Evolutionary conservation across 2,113 vertebrate species (phyloP).

Genomic region (Phrynosoma blainvillii): DNA sequence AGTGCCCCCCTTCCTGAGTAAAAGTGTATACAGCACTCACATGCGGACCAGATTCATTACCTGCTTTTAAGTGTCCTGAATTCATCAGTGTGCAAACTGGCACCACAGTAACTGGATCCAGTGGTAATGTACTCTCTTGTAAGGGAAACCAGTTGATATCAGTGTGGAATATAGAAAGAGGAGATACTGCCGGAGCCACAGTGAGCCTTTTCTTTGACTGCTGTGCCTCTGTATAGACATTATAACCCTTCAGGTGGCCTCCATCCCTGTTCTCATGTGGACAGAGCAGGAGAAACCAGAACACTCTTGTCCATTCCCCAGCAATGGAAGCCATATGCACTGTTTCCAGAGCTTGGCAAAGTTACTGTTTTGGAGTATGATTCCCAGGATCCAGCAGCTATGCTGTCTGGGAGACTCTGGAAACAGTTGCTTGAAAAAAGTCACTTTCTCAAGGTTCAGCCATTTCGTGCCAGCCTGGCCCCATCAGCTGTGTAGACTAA

Average conservation of each 20-base stretch:
- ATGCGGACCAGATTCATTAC: not conserved
- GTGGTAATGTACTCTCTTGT: slow-evolving; percentile 22
- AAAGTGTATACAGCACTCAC: not conserved
- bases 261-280: too few species aligned
- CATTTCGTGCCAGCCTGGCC: too few species aligned
- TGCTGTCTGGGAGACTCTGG: too few species aligned
- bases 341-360: not conserved
- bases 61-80: slow-evolving; percentile 30
- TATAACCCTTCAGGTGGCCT: not conserved
- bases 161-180: not conserved
- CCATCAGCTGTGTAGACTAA: too few species aligned
- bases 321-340: not conserved
- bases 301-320: too few species aligned
- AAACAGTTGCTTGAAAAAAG: too few species aligned
- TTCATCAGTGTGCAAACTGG: slow-evolving; percentile 29
- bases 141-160: slow-evolving; percentile 6
- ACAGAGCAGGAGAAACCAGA: too few species aligned
- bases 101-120: not conserved
- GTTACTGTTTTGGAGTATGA: not conserved
- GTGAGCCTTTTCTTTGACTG: not conserved
- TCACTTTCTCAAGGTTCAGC: too few species aligned
- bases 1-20: not conserved
- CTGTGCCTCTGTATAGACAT: not conserved
- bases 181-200: not conserved
- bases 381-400: not conserved